These are phyloP conservation scores for Muntiacus reevesi DNA, from an alignment of 2,113 vertebrate genomes.

Conservation along the genomic window DNA sequence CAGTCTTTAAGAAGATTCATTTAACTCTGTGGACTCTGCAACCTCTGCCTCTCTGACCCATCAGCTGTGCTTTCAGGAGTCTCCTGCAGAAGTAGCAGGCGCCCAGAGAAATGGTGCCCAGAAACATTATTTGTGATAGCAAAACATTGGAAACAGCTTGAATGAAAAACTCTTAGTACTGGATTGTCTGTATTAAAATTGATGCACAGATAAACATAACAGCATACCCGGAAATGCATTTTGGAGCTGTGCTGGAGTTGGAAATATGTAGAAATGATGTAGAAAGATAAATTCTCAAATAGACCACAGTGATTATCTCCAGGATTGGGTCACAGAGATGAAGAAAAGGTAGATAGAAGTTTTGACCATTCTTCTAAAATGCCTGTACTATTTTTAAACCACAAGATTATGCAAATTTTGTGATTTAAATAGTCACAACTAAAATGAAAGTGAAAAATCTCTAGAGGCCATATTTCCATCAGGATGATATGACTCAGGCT, in stretches of 20 bases:
- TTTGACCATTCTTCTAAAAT: not conserved
- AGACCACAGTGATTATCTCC: not conserved
- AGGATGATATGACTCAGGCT: not conserved
- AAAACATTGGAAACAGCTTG: not conserved
- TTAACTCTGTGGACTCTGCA: not conserved
- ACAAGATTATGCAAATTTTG: not conserved
- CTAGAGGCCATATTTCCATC: not conserved
- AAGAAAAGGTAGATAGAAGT: not conserved
- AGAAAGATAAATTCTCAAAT: not conserved
- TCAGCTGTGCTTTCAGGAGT: not conserved
- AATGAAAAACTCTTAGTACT: not conserved
- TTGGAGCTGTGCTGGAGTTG: not conserved
- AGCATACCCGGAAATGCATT: not conserved
- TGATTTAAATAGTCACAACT: not conserved
- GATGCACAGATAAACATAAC: not conserved
- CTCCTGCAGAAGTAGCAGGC: not conserved
- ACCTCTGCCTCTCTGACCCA: not conserved
- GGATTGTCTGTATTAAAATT: not conserved
- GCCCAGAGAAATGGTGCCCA: not conserved
- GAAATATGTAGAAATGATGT: not conserved
- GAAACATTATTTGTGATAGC: accelerated
- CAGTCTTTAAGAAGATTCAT: not conserved
- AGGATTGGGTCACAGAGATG: not conserved
- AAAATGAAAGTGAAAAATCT: not conserved
- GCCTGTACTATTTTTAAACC: not conserved